Percentiles rank a stretch among this genome's conserved stretches.
These are phyloP conservation scores for Okamejei kenojei DNA, from an alignment of 2,797 vertebrate species.

Conservation along the genomic window DNA sequence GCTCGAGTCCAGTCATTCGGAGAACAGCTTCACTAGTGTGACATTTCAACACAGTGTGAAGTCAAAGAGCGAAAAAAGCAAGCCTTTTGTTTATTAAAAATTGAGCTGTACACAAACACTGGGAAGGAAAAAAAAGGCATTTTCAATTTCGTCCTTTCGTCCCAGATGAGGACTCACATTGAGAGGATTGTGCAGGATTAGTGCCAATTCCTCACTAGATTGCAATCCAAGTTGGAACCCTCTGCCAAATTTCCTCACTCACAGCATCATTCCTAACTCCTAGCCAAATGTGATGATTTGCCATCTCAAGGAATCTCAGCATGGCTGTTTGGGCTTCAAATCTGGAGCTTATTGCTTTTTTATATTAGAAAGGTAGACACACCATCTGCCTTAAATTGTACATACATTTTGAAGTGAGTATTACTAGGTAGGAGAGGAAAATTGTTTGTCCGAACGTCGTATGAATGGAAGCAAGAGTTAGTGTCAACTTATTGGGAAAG, in stretches of 20 bases:
- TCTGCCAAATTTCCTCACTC: background rate
- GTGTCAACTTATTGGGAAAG: background rate
- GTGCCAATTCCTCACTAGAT: background rate
- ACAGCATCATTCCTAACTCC: background rate
- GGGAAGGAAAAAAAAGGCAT: background rate
- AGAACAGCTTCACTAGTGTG: background rate
- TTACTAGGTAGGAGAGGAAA: background rate
- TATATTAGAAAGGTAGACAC: background rate
- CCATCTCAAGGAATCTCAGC: background rate
- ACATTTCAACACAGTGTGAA: constrained; percentile 12
- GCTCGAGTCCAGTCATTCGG: background rate
- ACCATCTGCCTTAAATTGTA: background rate
- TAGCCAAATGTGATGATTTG: background rate
- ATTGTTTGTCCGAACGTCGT: background rate
- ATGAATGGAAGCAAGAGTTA: background rate
- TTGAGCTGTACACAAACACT: background rate
- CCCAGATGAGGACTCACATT: background rate
- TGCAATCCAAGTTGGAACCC: background rate
- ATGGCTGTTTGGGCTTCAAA: background rate
- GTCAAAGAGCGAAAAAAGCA: constrained; percentile 17
- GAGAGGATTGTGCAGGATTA: background rate
- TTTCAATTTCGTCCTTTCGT: background rate
- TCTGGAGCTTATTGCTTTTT: background rate
- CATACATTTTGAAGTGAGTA: background rate
- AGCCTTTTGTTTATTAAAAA: constrained; percentile 26